Evolutionary conservation across 1,140 invertebrate species (phyloP).

Genomic region (Bemisia tabaci): DNA sequence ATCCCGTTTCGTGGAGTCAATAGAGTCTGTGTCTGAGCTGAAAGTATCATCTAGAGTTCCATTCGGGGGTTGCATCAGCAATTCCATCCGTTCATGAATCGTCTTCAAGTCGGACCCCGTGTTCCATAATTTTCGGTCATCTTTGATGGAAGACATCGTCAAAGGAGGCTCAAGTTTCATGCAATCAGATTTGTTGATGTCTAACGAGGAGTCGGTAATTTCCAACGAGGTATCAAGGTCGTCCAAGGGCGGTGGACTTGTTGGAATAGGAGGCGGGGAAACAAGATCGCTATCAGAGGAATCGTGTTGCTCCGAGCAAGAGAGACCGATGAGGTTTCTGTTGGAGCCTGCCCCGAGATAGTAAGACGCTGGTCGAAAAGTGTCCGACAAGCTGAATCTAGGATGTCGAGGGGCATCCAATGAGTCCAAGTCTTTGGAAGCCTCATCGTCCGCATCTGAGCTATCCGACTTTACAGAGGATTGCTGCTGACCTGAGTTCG

Average conservation of each 20-base stretch:
- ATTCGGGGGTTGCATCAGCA: constrained; percentile 12
- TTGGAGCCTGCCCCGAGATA: constrained; percentile 48
- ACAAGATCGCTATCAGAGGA: constrained; percentile 70
- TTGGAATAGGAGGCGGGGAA: constrained; percentile 66
- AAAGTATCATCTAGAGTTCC: constrained; percentile 13
- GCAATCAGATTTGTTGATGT: background rate
- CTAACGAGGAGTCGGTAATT: constrained; percentile 1
- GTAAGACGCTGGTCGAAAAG: constrained; percentile 72
- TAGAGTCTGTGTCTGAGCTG: constrained; percentile 24
- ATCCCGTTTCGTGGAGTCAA: constrained; percentile 17
- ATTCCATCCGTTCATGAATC: constrained; percentile 19
- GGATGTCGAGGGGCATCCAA: constrained; percentile 49
- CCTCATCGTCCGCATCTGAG: constrained; percentile 74
- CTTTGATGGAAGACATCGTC: background rate
- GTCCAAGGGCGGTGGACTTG: constrained; percentile 53
- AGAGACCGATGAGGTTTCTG: constrained; percentile 21
- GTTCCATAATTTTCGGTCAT: constrained; percentile 6
- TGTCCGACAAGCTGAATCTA: constrained; percentile 70
- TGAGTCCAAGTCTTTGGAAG: constrained; percentile 57
- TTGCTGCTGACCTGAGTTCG: constrained; percentile 14
- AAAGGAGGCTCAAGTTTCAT: background rate
- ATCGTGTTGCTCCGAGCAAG: constrained; percentile 46
- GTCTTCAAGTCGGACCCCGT: constrained; percentile 21
- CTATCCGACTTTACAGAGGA: constrained; percentile 44
- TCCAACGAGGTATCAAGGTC: constrained; percentile 39